phyloP scores from a whole-genome alignment of 2,888 invertebrate species.

The Hypomecis punctinalis region DNA sequence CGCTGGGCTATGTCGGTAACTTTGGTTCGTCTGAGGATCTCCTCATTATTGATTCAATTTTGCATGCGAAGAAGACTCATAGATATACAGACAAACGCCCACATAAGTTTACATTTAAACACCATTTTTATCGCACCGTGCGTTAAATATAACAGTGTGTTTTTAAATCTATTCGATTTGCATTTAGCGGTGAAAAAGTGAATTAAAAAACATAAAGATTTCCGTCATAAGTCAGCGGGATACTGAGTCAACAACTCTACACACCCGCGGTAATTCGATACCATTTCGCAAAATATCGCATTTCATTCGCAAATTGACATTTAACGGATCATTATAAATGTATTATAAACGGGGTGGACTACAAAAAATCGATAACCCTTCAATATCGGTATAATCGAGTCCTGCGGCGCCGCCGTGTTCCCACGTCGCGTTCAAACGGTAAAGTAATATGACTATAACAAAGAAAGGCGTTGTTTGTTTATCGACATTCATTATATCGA shows the following conservation, averaged over 20 bases:
- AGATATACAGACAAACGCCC: too few species aligned
- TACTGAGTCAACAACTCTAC: constrained; percentile 8
- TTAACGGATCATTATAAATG: constrained; percentile 50
- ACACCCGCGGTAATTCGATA: constrained; percentile 28
- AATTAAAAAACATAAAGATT: not conserved
- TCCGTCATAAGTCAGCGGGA: constrained; percentile 2
- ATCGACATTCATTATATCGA: constrained; percentile 68
- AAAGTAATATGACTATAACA: constrained; percentile 17
- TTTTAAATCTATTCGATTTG: too few species aligned
- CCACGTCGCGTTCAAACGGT: constrained; percentile 34
- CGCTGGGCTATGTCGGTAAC: too few species aligned
- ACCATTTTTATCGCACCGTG: too few species aligned
- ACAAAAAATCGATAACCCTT: constrained; percentile 45
- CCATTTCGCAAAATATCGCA: constrained; percentile 23
- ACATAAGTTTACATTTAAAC: too few species aligned
- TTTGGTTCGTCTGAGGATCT: too few species aligned
- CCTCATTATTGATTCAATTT: too few species aligned
- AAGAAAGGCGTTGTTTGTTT: constrained; percentile 51
- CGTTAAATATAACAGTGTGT: too few species aligned
- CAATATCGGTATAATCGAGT: constrained; percentile 32
- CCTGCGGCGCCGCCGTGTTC: constrained; percentile 35
- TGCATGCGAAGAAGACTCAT: too few species aligned
- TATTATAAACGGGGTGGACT: constrained; percentile 41
- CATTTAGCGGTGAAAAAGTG: too few species aligned
- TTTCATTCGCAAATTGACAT: constrained; percentile 23